Evolutionary conservation across 2,888 invertebrate genomes (phyloP), one percentile per base, ranked within the genome.

Genomic region (Torymus tubicola): DNA sequence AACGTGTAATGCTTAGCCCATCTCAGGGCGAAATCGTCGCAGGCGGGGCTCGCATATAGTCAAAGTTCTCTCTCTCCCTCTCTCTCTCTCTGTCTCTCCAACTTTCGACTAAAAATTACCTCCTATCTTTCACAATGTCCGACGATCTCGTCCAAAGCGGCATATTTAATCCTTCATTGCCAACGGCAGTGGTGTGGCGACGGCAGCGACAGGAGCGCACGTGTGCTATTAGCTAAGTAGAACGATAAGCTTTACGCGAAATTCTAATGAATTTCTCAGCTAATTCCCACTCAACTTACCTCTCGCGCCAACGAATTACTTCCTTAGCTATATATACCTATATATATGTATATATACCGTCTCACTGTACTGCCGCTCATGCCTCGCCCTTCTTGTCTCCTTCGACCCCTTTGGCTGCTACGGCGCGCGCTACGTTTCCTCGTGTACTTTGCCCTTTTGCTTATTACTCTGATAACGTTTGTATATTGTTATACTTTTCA

Each of bases 221-320:
- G 73, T 74, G 77, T 74, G 72, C 77, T 70, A 81, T 82, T 81
- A 83, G 81, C 82, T 79, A 82, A 83, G 83, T 82, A 82, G 74
- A 82, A 74, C 83, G 82, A 82, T 83, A 81, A 82, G 81, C 83
- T 81, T 82, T 73, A 75, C 80, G 80, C 69, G 81, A 84, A 84
- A 82, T 84, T 84, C 80, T 83, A 84, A 84, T 84, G 84, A 84
- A 84, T 84, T 84, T 83, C 81, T 72, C 82, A 82, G 78, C 82
- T 81, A 84, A 83, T 83, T 83, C 81, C 74, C 61, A 69, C 74
- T 68, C 77, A 42, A 70, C 74, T 74, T 55, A 60, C 53, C 64
- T 70, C 60, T 12, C 64, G 57, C 42, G 11, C 67, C 79, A 50
- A 67, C 69, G 75, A 55, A 70, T 80, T 72, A 61, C 80, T 76